Percentiles rank a stretch among this genome's conserved stretches.
Conservation (phyloP, 35 echinoderm and acorn worm species). For the Acanthaster planci region DNA sequence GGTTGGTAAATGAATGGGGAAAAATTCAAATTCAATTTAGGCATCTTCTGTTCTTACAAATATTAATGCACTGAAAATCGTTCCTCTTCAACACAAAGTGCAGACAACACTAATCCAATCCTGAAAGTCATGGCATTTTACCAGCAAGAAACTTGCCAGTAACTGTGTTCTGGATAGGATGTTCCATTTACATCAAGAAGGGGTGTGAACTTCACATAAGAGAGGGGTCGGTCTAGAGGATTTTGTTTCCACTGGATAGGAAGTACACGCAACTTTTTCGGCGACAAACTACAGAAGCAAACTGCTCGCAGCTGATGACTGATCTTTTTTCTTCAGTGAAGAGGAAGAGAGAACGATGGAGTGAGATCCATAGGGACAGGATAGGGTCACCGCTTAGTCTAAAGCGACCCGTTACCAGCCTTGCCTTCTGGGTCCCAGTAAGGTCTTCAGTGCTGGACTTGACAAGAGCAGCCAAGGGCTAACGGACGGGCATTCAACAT, state of each 20-base stretch:
- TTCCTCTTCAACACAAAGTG: too few species aligned
- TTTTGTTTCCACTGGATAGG: not conserved
- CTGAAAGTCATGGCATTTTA: too few species aligned
- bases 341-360: not conserved
- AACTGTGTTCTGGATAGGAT: not conserved
- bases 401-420: not conserved
- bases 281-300: not conserved
- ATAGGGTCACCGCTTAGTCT: not conserved
- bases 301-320: not conserved
- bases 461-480: not conserved
- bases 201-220: not conserved
- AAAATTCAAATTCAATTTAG: too few species aligned
- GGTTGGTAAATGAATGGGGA: too few species aligned
- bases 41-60: too few species aligned
- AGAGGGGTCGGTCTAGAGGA: not conserved
- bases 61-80: too few species aligned
- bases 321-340: slow-evolving; percentile 1
- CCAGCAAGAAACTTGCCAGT: not conserved
- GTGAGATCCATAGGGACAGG: not conserved
- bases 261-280: not conserved
- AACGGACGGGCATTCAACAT: not conserved
- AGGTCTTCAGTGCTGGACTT: not conserved
- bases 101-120: too few species aligned
- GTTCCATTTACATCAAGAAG: not conserved
- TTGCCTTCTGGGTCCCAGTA: not conserved